Evolutionary conservation across 2,888 invertebrate genomes (phyloP).

Genomic region (Dione juno): DNA sequence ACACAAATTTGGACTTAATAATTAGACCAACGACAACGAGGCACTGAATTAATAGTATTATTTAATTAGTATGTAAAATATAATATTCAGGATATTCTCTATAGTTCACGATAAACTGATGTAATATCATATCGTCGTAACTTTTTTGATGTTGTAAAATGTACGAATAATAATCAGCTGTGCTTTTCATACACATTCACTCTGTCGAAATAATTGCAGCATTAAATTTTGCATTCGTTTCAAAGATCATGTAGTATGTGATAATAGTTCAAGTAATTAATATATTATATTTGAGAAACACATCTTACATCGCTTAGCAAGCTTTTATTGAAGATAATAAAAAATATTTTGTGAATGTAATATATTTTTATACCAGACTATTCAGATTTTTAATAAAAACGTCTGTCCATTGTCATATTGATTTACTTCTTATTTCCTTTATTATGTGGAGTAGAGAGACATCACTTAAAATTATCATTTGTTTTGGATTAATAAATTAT

Average conservation of each 20-base stretch:
- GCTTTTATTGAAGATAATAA: no score
- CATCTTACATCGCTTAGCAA: background rate
- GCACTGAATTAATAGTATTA: no score
- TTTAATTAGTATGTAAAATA: background rate
- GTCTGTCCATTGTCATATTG: no score
- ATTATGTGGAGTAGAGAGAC: no score
- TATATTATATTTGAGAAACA: background rate
- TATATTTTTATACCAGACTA: no score
- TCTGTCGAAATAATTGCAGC: constrained; percentile 17
- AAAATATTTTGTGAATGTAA: no score
- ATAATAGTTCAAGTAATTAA: constrained; percentile 1
- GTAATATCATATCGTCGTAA: constrained; percentile 19
- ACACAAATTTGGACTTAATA: no score
- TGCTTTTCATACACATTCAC: constrained; percentile 33
- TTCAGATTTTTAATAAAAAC: no score
- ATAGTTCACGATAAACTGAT: background rate
- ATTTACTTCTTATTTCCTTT: no score
- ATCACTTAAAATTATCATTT: no score
- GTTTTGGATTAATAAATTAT: background rate
- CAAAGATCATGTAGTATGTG: constrained; percentile 5
- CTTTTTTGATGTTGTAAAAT: constrained; percentile 22
- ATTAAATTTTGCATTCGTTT: constrained; percentile 7
- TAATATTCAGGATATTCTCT: background rate
- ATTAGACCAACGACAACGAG: no score
- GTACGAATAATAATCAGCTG: constrained; percentile 14